A percentile compares a stretch with the other conserved stretches of the same genome.
phyloP scores from a whole-genome alignment of 2,113 vertebrate species.

The Pelecanus crispus region DNA sequence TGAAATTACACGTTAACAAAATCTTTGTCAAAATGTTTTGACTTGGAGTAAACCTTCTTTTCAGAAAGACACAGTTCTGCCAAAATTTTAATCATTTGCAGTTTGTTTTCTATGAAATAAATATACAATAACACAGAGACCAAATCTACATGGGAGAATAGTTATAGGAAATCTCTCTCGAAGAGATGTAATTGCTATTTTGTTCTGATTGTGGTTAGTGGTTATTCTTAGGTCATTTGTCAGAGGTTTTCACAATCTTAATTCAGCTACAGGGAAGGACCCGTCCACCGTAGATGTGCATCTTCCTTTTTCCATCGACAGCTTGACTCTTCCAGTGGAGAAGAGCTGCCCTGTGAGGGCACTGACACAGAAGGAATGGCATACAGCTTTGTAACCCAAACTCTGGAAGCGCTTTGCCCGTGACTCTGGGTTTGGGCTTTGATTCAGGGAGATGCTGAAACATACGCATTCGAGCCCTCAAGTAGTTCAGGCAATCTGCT shows the following conservation, averaged over 20 bases:
- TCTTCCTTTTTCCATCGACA: background rate
- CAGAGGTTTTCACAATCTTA: background rate
- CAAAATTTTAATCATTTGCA: background rate
- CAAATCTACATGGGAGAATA: background rate
- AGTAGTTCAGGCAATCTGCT: background rate
- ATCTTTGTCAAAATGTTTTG: constrained; percentile 31
- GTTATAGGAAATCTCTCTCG: background rate
- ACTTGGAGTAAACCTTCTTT: background rate
- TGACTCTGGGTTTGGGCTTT: background rate
- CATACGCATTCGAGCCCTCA: background rate
- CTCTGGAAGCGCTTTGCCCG: background rate
- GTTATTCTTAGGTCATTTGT: background rate
- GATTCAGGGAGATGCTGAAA: background rate
- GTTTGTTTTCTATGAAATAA: background rate
- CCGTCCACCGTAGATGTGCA: accelerated
- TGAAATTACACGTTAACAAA: background rate
- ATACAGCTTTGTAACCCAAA: background rate
- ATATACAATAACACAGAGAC: background rate
- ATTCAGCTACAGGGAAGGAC: background rate
- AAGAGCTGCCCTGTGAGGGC: background rate
- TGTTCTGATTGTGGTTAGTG: background rate
- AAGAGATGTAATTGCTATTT: background rate
- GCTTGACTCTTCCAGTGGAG: background rate
- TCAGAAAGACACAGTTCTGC: background rate
- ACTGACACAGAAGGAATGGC: background rate